Base-by-base conservation (phyloP, 2,888 invertebrate species). In the Cyaniris semiargus region DNA sequence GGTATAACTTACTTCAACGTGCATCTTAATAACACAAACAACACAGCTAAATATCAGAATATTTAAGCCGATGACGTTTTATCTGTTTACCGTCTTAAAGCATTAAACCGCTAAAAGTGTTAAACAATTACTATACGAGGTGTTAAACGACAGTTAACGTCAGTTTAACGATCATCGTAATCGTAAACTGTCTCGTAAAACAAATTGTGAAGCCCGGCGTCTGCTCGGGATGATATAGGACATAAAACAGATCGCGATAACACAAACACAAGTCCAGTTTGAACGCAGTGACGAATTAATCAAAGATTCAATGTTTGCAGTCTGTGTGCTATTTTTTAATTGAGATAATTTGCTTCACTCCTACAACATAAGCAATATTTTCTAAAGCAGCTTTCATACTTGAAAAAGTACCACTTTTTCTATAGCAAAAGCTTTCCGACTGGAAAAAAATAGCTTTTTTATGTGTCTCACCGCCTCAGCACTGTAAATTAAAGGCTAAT, bases 141-240 rank as follows among this genome's bases (percentile, higher is more conserved):
- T 90, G 92, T 88, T 86, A 90, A 89, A 85, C 85, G 91, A 89
- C 92, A 93, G 92, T 94, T 90, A 93, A 92, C 83, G 92, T 92
- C 92, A 89, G 89, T 85, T 88, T 90, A 89, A 92, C 89, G 90
- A 90, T 87, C 86, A 87, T 86, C 86, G 87, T 89, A 85, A 87
- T 93, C 92, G 90, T 91, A 90, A 93, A 92, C 86, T 86, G 85
- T 87, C 88, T 89, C 92, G 90, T 93, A 90, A 93, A 93, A 92
- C 90, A 91, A 93, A 93, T 83, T 83, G 85, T 84, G 84, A 85
- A 84, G 76, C 85, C 83, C 78, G 79, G 84, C 85, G 82, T 82
- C 84, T 82, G 79, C 79, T 27, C 75, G 75, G 76, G 71, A 75
- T 79, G 70, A 76, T 76, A 72, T 75, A 71, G 70, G 53, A 75